These are phyloP conservation scores for Opisthocomus hoazin DNA, from an alignment of 2,113 vertebrate species.

Conservation along the genomic window DNA sequence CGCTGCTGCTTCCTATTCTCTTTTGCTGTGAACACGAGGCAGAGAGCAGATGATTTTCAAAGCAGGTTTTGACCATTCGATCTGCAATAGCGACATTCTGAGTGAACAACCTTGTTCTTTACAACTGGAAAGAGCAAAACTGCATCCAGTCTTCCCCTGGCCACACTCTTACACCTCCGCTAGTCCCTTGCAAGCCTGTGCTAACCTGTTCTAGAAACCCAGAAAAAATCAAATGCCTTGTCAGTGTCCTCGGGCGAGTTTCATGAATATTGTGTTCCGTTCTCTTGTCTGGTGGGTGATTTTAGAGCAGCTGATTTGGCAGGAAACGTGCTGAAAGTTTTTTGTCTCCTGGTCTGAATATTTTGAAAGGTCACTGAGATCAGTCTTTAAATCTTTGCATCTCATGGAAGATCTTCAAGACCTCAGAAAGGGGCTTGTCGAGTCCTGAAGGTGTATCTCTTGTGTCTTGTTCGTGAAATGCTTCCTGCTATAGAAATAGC, in stretches of 20 bases:
- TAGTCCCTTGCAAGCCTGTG: conserved; percentile 65
- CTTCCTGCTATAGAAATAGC: conserved; percentile 81
- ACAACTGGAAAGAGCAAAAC: conserved; percentile 50
- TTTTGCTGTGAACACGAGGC: conserved; percentile 53
- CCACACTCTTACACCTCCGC: conserved; percentile 55
- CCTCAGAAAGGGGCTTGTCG: conserved; percentile 64
- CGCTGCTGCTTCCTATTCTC: conserved; percentile 23
- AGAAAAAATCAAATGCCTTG: conserved; percentile 8
- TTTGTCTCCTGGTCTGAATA: conserved; percentile 72
- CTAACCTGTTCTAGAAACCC: conserved; percentile 59
- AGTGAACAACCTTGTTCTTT: conserved; percentile 38
- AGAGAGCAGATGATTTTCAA: conserved; percentile 48
- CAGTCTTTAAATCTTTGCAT: conserved; percentile 74
- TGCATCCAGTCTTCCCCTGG: conserved; percentile 54
- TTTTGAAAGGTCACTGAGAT: conserved; percentile 66
- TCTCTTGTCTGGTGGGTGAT: conserved; percentile 57
- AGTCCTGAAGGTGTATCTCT: conserved; percentile 66
- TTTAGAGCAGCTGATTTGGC: conserved; percentile 63
- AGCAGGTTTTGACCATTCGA: conserved; percentile 54
- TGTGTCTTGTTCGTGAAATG: conserved; percentile 77
- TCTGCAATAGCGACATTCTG: conserved; percentile 8
- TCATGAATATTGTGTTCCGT: conserved; percentile 27
- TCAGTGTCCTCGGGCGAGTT: conserved; percentile 52
- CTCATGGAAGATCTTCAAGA: conserved; percentile 71
- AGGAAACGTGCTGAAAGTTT: conserved; percentile 69